phyloP scores from a whole-genome alignment of 2,888 invertebrate genomes.

The Chalcosyrphus nemorum region DNA sequence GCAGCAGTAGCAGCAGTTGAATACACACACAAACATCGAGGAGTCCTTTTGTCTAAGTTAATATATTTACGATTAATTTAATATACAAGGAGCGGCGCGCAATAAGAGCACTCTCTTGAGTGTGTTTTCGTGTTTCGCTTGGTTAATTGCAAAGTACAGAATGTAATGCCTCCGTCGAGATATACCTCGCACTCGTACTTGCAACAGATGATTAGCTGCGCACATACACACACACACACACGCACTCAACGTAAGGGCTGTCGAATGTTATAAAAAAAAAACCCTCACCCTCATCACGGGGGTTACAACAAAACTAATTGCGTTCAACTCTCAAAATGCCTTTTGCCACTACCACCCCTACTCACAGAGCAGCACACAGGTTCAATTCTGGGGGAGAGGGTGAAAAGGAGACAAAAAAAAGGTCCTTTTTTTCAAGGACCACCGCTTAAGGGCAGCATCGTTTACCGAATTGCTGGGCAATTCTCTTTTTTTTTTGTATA shows the following conservation, averaged over 20 bases:
- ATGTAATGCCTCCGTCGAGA: neutral
- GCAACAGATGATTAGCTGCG: slow-evolving; percentile 68
- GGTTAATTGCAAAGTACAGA: slow-evolving; percentile 52
- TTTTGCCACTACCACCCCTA: slow-evolving; percentile 54
- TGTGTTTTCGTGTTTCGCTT: slow-evolving; percentile 62
- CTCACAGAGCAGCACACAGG: slow-evolving; percentile 47
- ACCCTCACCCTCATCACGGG: slow-evolving; percentile 39
- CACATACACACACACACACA: slow-evolving; percentile 19
- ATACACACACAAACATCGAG: slow-evolving; percentile 20
- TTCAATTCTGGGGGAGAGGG: slow-evolving; percentile 27
- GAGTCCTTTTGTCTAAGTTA: slow-evolving; percentile 53
- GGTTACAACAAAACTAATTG: slow-evolving; percentile 61
- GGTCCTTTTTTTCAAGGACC: slow-evolving; percentile 49
- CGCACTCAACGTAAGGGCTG: slow-evolving; percentile 4
- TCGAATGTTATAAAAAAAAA: slow-evolving; percentile 12
- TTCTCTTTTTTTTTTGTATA: slow-evolving; percentile 8
- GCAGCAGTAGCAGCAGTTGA: too few species aligned
- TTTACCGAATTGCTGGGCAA: slow-evolving; percentile 55
- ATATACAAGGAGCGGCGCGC: slow-evolving; percentile 54
- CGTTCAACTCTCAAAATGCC: slow-evolving; percentile 65
- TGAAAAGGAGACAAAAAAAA: slow-evolving; percentile 32
- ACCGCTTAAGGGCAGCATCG: slow-evolving; percentile 55
- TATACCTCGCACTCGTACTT: slow-evolving; percentile 16
- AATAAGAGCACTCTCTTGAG: slow-evolving; percentile 45
- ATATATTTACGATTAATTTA: slow-evolving; percentile 70